Percentiles rank a stretch among this genome's conserved stretches.
Evolutionary conservation across 1,140 invertebrate genomes (phyloP).

Genomic region (Propsilocerus akamusi): DNA sequence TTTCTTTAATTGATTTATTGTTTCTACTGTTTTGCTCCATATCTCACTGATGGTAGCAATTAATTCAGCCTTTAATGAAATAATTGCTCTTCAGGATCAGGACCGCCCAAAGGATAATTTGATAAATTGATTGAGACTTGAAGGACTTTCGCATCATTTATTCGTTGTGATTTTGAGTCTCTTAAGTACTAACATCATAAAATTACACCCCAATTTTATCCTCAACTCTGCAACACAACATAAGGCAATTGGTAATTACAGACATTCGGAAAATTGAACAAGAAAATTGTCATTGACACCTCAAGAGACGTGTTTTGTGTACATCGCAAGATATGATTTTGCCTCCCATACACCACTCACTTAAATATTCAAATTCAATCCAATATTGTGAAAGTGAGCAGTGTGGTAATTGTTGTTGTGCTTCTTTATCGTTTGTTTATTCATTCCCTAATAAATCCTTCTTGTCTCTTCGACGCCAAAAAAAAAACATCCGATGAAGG

Average conservation of each 20-base stretch:
- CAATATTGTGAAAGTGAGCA: background rate
- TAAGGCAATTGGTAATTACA: slow-evolving; percentile 3
- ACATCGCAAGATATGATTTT: too few relatives aligned
- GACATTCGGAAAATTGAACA: background rate
- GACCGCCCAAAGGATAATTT: slow-evolving; percentile 3
- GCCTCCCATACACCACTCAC: too few relatives aligned
- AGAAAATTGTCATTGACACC: background rate
- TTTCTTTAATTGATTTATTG: too few relatives aligned
- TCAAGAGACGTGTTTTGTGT: background rate
- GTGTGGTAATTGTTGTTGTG: too few relatives aligned
- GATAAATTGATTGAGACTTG: background rate
- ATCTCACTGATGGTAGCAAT: too few relatives aligned
- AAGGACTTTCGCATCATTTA: background rate
- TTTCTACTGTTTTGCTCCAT: too few relatives aligned
- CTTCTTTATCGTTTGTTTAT: background rate
- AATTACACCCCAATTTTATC: background rate
- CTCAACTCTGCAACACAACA: background rate
- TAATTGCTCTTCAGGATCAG: slow-evolving; percentile 3
- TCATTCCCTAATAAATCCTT: background rate
- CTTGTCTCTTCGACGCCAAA: too few relatives aligned
- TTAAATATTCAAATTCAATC: background rate
- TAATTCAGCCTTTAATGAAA: slow-evolving; percentile 3
- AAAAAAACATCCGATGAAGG: too few relatives aligned
- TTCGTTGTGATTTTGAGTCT: background rate
- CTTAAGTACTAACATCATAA: slow-evolving; percentile 3